Evolutionary conservation across 2,113 vertebrate genomes (phyloP).

Genomic region (Acinonyx jubatus): DNA sequence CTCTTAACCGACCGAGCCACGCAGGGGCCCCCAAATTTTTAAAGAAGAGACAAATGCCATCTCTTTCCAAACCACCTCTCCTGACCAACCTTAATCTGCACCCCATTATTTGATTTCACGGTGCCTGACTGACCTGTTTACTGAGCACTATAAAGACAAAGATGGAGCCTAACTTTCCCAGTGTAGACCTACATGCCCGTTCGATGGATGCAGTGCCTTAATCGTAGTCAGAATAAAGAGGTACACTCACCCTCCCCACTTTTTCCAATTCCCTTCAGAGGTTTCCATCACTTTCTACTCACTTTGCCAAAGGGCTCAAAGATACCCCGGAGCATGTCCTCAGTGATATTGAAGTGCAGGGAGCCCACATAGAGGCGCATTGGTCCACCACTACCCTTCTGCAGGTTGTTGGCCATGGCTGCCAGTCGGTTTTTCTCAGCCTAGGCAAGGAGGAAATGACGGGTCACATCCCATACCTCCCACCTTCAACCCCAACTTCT

Average conservation of each 20-base stretch:
- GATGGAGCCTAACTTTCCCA: neutral
- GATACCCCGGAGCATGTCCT: conserved; percentile 84
- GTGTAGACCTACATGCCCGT: neutral
- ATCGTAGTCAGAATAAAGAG: neutral
- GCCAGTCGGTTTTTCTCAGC: conserved; percentile 83
- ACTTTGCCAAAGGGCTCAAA: conserved; percentile 85
- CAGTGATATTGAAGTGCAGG: conserved; percentile 82
- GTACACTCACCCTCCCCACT: neutral
- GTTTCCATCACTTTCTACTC: neutral
- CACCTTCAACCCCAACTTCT: neutral
- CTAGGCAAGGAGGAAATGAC: conserved; percentile 34
- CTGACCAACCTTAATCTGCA: neutral
- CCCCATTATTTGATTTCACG: neutral
- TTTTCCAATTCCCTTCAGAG: neutral
- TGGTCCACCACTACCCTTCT: conserved; percentile 77
- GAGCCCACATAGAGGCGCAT: conserved; percentile 80
- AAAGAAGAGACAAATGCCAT: neutral
- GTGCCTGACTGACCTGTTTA: neutral
- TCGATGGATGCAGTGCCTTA: neutral
- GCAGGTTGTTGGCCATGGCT: conserved; percentile 79
- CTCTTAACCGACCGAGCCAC: too few relatives aligned
- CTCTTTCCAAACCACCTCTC: neutral
- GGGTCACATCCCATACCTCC: neutral
- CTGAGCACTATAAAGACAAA: neutral
- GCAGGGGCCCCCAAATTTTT: neutral